A percentile compares a stretch with the other conserved stretches of the same genome.
Evolutionary conservation across 2,113 vertebrate species (phyloP).

Genomic region (Mustela nigripes): DNA sequence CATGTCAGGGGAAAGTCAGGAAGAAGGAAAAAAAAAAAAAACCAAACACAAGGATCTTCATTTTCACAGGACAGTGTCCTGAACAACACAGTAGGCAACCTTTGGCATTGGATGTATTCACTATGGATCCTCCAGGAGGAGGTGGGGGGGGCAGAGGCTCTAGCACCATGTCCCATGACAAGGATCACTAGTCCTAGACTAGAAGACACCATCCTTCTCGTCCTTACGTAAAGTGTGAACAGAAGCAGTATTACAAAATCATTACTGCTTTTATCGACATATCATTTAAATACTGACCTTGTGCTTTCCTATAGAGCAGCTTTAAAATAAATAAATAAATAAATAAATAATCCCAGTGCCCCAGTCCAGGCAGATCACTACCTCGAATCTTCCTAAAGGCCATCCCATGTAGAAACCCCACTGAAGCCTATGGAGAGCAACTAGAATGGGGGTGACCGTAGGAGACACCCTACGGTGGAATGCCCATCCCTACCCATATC

Average conservation of each 20-base stretch:
- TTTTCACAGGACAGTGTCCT: constrained; percentile 33
- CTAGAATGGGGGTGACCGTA: background rate
- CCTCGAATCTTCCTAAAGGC: background rate
- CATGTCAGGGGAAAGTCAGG: constrained; percentile 61
- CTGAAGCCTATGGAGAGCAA: background rate
- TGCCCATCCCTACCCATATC: background rate
- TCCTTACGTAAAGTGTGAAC: background rate
- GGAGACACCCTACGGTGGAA: background rate
- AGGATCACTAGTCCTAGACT: background rate
- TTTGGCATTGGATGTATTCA: background rate
- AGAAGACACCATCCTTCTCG: background rate
- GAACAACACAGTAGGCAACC: background rate
- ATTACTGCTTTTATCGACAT: background rate
- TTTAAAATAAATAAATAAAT: background rate
- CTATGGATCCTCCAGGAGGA: rapidly evolving
- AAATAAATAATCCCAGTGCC: background rate
- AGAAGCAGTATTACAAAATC: background rate
- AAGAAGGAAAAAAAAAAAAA: background rate
- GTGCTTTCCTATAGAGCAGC: background rate
- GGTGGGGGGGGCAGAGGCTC: rapidly evolving
- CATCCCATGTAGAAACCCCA: background rate
- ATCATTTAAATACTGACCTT: background rate
- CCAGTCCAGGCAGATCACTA: background rate
- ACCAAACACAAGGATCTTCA: background rate
- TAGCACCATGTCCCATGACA: no score